Evolutionary conservation across 2,797 vertebrate species (phyloP).

Genomic region (Zalophus californianus): DNA sequence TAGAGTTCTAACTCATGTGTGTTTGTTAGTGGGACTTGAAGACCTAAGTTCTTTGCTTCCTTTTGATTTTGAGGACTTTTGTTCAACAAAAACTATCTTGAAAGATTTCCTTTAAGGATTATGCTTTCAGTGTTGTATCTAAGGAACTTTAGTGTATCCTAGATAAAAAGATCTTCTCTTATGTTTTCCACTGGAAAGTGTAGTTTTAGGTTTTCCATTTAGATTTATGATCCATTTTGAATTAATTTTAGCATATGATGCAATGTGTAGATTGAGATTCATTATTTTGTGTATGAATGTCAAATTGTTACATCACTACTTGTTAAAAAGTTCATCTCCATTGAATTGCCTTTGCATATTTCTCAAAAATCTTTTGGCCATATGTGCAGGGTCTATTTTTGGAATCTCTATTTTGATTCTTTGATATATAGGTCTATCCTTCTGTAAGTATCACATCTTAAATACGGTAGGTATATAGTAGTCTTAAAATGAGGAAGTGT

Average conservation of each 20-base stretch:
- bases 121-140: background rate
- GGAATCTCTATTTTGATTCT: background rate
- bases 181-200: background rate
- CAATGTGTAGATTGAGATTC: background rate
- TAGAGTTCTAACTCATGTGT: background rate
- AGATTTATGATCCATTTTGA: background rate
- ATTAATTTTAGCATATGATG: background rate
- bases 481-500: background rate
- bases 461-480: background rate
- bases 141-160: background rate
- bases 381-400: background rate
- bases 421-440: background rate
- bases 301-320: background rate
- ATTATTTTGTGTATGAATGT: background rate
- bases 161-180: background rate
- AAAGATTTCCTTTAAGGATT: background rate
- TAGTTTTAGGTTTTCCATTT: background rate
- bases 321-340: background rate
- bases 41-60: background rate
- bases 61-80: background rate
- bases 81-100: background rate
- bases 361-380: background rate
- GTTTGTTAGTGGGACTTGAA: background rate
- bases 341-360: background rate
- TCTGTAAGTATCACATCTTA: background rate